A percentile compares a stretch with the other conserved stretches of the same genome.
phyloP scores from a whole-genome alignment of 2,888 invertebrate species.

The Sturmia bella region DNA sequence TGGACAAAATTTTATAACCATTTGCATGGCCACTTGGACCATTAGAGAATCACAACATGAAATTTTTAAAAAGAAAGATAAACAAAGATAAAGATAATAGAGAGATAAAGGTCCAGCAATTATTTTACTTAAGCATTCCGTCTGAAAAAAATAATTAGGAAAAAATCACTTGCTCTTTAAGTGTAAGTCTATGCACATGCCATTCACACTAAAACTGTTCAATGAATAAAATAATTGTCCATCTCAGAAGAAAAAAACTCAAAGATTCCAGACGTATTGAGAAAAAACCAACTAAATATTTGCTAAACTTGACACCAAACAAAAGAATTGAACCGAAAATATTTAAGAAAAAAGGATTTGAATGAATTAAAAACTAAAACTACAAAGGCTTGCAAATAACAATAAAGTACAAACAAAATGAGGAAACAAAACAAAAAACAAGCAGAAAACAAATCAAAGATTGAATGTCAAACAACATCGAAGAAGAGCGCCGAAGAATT shows the following conservation, averaged over 20 bases:
- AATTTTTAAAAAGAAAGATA: no score
- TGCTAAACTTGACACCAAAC: conserved; percentile 80
- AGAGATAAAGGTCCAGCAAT: no score
- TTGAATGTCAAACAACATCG: conserved; percentile 71
- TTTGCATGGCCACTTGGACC: no score
- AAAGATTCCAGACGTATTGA: conserved; percentile 71
- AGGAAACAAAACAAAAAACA: conserved; percentile 33
- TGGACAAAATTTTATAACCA: no score
- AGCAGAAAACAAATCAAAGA: conserved; percentile 67
- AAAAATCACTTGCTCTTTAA: conserved; percentile 18
- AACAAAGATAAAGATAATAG: no score
- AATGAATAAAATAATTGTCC: conserved; percentile 22
- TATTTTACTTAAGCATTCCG: no score
- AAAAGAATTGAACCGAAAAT: conserved; percentile 78
- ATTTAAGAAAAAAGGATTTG: conserved; percentile 63
- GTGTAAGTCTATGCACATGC: conserved; percentile 53
- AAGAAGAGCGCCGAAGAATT: conserved; percentile 74
- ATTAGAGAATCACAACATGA: no score
- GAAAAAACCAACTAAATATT: conserved; percentile 75
- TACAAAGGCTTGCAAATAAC: conserved; percentile 72
- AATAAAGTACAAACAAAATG: conserved; percentile 44
- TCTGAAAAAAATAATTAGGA: background rate
- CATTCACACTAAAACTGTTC: conserved; percentile 55
- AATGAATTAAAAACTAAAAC: conserved; percentile 74
- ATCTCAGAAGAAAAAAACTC: conserved; percentile 19